Evolutionary conservation across 2,797 vertebrate genomes (phyloP).

Genomic region (Crenichthys baileyi): DNA sequence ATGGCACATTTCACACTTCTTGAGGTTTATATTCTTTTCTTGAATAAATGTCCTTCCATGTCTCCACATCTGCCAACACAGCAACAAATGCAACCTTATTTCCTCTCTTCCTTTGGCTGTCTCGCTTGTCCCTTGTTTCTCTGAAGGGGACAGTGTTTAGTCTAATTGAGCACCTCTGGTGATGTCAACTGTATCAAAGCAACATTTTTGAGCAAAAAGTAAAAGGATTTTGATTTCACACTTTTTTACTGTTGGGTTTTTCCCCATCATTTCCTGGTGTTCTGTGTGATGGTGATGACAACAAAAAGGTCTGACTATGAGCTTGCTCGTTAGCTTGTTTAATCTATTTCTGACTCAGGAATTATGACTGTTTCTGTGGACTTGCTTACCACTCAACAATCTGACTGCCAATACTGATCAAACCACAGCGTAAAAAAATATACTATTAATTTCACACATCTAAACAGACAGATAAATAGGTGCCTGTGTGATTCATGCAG

Average conservation of each 20-base stretch:
- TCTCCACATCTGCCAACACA: conserved; percentile 67
- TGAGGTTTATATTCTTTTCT: conserved; percentile 9
- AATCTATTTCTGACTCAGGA: neutral
- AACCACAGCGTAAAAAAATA: neutral
- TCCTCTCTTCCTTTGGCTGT: neutral
- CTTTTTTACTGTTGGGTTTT: conserved; percentile 37
- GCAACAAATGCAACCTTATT: conserved; percentile 54
- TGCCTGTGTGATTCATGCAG: conserved; percentile 2
- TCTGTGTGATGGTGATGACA: conserved; percentile 12
- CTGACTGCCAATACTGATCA: neutral
- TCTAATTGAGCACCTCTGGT: conserved; percentile 69
- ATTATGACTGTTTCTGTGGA: neutral
- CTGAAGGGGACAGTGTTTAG: conserved; percentile 65
- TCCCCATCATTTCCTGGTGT: conserved; percentile 42
- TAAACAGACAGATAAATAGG: neutral
- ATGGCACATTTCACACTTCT: conserved; percentile 19
- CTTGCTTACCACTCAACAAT: neutral
- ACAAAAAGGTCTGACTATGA: conserved; percentile 7
- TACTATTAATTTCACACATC: neutral
- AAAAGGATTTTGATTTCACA: conserved; percentile 56
- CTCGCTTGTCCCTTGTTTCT: conserved; percentile 37
- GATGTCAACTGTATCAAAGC: conserved; percentile 78
- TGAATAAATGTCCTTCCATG: conserved; percentile 39
- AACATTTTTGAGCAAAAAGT: conserved; percentile 49
- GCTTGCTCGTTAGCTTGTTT: neutral